A percentile compares a stretch with the other conserved stretches of the same genome.
Conservation (phyloP, 2,797 vertebrate genomes). For the Schizopygopsis malacanthus region DNA sequence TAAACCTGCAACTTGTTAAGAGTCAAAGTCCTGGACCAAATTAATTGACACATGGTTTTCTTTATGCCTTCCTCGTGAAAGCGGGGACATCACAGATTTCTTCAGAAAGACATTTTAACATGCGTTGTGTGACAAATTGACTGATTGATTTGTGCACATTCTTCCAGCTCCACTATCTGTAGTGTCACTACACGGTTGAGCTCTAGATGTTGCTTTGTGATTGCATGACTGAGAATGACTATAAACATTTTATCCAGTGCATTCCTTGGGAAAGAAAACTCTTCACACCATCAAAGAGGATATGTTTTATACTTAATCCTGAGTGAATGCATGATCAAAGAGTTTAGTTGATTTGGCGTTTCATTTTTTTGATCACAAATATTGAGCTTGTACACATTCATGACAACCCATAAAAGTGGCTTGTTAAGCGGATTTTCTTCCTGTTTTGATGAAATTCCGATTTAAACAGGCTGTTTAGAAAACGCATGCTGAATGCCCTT, state of each 20-base stretch:
- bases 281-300: slow-evolving; percentile 28
- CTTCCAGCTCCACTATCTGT: slow-evolving; percentile 14
- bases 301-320: background rate
- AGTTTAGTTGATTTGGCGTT: background rate
- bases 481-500: background rate
- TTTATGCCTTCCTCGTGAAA: slow-evolving; percentile 37
- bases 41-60: slow-evolving; percentile 45
- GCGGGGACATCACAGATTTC: slow-evolving; percentile 1
- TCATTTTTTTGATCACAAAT: background rate
- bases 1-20: slow-evolving; percentile 49
- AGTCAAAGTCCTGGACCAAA: slow-evolving; percentile 25
- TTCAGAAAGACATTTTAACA: slow-evolving; percentile 24
- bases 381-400: background rate
- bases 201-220: slow-evolving; percentile 31
- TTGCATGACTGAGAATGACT: slow-evolving; percentile 6
- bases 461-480: background rate
- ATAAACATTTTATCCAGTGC: slow-evolving; percentile 33
- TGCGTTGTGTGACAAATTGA: slow-evolving; percentile 4
- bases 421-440: background rate
- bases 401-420: background rate
- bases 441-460: background rate
- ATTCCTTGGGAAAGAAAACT: slow-evolving; percentile 9
- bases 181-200: slow-evolving; percentile 19
- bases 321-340: slow-evolving; percentile 30
- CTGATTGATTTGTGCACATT: slow-evolving; percentile 16